phyloP scores from a whole-genome alignment of 2,888 invertebrate genomes.

The Megalurothrips usitatus region DNA sequence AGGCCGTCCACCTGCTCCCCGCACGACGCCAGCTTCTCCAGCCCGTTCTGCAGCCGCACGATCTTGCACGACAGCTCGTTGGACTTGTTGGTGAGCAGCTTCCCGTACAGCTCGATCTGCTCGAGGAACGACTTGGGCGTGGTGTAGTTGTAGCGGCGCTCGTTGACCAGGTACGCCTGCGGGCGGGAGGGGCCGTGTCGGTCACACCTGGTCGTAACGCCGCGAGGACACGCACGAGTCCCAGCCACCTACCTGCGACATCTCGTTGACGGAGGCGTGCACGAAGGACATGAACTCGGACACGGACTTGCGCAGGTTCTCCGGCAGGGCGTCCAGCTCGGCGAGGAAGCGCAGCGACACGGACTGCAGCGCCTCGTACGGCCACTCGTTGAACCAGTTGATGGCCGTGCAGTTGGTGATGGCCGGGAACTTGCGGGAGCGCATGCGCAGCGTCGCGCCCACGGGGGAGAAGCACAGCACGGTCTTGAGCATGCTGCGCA shows the following conservation, averaged over 20 bases:
- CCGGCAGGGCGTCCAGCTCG: slow-evolving; percentile 67
- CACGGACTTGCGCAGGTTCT: slow-evolving; percentile 54
- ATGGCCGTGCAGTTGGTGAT: slow-evolving; percentile 88
- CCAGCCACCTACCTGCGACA: slow-evolving; percentile 54
- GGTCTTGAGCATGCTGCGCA: slow-evolving; percentile 69
- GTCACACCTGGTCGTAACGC: no score
- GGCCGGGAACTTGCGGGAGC: slow-evolving; percentile 90
- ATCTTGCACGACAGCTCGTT: slow-evolving; percentile 70
- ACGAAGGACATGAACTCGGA: slow-evolving; percentile 86
- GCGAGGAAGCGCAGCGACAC: slow-evolving; percentile 79
- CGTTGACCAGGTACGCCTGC: slow-evolving; percentile 68
- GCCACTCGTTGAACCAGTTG: slow-evolving; percentile 98
- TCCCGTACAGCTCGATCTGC: slow-evolving; percentile 77
- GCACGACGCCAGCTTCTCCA: slow-evolving; percentile 81
- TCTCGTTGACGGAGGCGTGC: slow-evolving; percentile 80
- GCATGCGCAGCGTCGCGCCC: slow-evolving; percentile 77
- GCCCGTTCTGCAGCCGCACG: slow-evolving; percentile 74
- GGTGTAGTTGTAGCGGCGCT: slow-evolving; percentile 89
- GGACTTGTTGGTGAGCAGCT: slow-evolving; percentile 63
- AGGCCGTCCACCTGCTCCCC: slow-evolving; percentile 79
- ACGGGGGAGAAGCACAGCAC: slow-evolving; percentile 94
- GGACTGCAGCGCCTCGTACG: slow-evolving; percentile 81
- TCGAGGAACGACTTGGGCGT: slow-evolving; percentile 95
- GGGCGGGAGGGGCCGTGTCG: not conserved
- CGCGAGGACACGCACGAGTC: no score